Evolutionary conservation across 2,797 vertebrate genomes (phyloP).

Genomic region (Lophotriccus pileatus): DNA sequence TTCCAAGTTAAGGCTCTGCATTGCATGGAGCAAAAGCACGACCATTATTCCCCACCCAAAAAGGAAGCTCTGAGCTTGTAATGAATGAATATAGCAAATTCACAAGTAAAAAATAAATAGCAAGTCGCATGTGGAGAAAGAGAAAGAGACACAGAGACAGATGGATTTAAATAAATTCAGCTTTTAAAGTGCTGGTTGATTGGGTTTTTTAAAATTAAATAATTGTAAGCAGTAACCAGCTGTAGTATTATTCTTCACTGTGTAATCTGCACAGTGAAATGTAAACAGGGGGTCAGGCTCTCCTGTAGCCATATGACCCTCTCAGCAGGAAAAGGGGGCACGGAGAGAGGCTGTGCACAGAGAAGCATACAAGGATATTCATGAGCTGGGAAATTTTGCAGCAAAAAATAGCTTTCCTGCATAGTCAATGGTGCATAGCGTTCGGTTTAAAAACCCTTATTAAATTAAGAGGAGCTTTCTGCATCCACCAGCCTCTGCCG

Average conservation of each 20-base stretch:
- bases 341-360: conserved; percentile 15
- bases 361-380: conserved; percentile 5
- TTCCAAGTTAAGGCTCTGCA: not conserved
- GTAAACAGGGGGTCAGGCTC: conserved; percentile 30
- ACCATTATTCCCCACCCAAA: not conserved
- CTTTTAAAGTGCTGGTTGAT: not conserved
- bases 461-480: conserved; percentile 63
- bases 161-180: conserved; percentile 19
- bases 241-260: conserved; percentile 27
- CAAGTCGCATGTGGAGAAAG: not conserved
- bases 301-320: conserved; percentile 51
- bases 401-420: conserved; percentile 48
- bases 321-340: conserved; percentile 47
- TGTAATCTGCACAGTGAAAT: conserved; percentile 52
- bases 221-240: conserved; percentile 20
- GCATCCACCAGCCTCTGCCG: not conserved
- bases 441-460: conserved; percentile 50
- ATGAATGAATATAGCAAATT: not conserved
- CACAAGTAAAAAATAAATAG: not conserved
- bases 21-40: not conserved
- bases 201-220: conserved; percentile 13
- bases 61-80: not conserved
- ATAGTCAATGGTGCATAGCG: conserved; percentile 62
- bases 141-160: not conserved
- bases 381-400: conserved; percentile 33